Evolutionary conservation across 2,797 vertebrate species (phyloP).

Genomic region (Natrix natrix): DNA sequence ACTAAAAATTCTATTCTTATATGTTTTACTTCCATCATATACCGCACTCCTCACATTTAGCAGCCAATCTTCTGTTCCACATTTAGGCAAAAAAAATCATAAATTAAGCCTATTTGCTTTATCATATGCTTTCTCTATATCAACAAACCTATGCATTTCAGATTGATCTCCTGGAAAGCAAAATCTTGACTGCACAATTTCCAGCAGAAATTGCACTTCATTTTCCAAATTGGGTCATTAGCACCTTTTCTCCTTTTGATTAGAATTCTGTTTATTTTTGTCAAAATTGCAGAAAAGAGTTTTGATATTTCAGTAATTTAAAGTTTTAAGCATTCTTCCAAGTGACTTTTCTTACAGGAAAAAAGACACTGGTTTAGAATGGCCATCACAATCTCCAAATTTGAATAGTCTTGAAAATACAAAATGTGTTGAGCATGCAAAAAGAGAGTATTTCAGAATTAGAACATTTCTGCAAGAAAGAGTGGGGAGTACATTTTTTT

Average conservation of each 20-base stretch:
- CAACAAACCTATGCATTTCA: background rate
- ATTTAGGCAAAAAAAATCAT: background rate
- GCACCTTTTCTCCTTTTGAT: background rate
- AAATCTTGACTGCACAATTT: background rate
- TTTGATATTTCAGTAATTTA: background rate
- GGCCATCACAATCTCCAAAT: background rate
- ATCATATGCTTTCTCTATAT: background rate
- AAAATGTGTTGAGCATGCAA: background rate
- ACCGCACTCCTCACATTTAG: background rate
- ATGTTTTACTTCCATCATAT: background rate
- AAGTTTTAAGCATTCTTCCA: background rate
- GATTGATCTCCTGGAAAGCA: background rate
- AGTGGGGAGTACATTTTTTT: background rate
- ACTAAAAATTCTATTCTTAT: background rate
- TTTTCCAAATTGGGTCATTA: background rate
- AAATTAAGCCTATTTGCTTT: background rate
- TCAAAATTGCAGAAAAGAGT: background rate
- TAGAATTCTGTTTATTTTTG: background rate
- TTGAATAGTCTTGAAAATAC: background rate
- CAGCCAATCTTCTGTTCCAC: background rate
- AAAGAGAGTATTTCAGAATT: background rate
- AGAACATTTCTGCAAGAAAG: background rate
- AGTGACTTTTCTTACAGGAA: background rate
- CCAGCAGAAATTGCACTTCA: background rate
- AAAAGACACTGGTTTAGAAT: background rate